Evolutionary conservation across 2,797 vertebrate species (phyloP).

Genomic region (Tinamus major): DNA sequence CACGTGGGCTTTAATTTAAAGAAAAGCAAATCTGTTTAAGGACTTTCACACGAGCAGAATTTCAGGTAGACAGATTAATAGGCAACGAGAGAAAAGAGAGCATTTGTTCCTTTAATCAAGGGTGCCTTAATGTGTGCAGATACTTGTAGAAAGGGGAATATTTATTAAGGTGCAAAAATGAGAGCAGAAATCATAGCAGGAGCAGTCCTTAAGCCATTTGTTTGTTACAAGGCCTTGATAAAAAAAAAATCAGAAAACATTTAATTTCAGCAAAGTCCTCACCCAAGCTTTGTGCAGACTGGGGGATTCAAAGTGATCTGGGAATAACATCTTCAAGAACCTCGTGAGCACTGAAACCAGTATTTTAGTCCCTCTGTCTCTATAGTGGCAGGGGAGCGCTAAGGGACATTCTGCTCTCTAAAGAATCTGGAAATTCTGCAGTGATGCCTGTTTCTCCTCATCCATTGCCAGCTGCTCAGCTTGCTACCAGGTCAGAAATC

Average conservation of each 20-base stretch:
- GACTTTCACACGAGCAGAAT: not conserved
- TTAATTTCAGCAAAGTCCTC: not conserved
- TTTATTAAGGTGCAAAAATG: not conserved
- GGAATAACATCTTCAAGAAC: not conserved
- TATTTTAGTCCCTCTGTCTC: not conserved
- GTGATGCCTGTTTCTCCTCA: not conserved
- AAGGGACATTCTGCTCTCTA: not conserved
- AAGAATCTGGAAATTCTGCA: not conserved
- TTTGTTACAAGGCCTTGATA: not conserved
- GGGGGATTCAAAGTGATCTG: not conserved
- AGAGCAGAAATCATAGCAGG: not conserved
- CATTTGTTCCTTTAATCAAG: not conserved
- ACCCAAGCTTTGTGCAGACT: not conserved
- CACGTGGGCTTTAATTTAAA: not conserved
- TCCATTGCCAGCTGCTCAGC: not conserved
- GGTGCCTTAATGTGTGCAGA: not conserved
- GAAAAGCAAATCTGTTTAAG: not conserved
- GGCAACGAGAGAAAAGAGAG: not conserved
- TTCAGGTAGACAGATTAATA: not conserved
- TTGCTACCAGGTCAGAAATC: not conserved
- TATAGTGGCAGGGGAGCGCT: not conserved
- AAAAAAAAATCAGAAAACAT: not conserved
- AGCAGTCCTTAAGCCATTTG: not conserved
- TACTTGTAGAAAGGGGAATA: not conserved
- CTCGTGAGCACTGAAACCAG: not conserved